phyloP scores from a whole-genome alignment of 2,888 invertebrate genomes.

The Pristionchus fissidentatus region DNA sequence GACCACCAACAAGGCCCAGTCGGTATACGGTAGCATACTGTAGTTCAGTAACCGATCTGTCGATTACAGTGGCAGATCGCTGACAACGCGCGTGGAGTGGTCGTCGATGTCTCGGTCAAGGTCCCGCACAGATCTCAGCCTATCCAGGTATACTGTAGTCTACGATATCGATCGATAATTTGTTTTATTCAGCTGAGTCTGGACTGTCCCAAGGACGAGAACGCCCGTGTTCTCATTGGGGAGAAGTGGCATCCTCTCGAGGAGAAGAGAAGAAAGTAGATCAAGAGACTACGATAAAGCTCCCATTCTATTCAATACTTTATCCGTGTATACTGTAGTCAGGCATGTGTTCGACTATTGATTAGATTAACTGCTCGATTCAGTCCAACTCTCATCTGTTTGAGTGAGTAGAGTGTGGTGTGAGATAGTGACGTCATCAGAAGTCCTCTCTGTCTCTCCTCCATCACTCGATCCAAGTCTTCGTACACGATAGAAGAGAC shows the following conservation, averaged over 20 bases:
- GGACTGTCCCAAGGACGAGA: constrained; percentile 34
- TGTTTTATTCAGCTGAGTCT: constrained; percentile 10
- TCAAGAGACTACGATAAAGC: constrained; percentile 14
- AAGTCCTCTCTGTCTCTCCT: neutral
- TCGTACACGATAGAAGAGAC: neutral
- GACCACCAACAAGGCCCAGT: constrained; percentile 32
- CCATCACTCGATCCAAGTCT: constrained; percentile 26
- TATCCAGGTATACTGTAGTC: constrained; percentile 26
- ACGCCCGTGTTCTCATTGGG: constrained; percentile 33
- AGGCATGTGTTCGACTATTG: constrained; percentile 35
- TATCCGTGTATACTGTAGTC: neutral
- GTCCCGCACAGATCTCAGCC: constrained; percentile 28
- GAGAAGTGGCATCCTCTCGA: constrained; percentile 41
- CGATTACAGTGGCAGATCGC: constrained; percentile 14
- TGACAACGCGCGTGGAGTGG: constrained; percentile 38
- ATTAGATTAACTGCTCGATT: constrained; percentile 38
- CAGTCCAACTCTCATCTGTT: constrained; percentile 37
- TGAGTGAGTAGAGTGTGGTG: constrained; percentile 27
- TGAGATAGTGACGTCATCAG: neutral
- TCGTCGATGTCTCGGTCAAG: constrained; percentile 38
- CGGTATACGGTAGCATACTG: constrained; percentile 24
- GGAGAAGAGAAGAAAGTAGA: constrained; percentile 32
- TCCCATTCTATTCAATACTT: constrained; percentile 21
- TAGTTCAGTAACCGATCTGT: neutral
- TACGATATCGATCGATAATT: neutral